Conservation (phyloP, 2,797 vertebrate genomes). For the Selene dorsalis region DNA sequence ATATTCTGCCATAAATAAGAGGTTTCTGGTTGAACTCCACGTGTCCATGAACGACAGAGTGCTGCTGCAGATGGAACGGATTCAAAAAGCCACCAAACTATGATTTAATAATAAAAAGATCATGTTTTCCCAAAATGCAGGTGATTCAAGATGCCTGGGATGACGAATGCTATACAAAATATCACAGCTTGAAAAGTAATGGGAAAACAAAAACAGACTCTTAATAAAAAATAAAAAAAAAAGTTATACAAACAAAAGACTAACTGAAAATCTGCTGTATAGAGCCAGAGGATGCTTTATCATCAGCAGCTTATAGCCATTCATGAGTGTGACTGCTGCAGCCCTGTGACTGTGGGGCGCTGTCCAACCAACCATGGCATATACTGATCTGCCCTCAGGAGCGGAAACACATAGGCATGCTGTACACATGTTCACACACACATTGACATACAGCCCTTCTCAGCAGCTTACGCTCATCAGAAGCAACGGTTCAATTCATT, state of each 20-base stretch:
- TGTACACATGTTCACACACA: constrained; percentile 43
- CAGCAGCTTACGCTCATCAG: not conserved
- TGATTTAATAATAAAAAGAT: not conserved
- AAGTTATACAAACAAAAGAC: not conserved
- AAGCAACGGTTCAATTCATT: constrained; percentile 15
- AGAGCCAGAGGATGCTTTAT: constrained; percentile 1
- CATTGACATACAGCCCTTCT: constrained; percentile 12
- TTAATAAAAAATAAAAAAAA: not conserved
- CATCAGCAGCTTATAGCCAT: constrained; percentile 14
- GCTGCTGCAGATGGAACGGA: not conserved
- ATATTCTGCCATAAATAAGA: not conserved
- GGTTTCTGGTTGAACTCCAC: not conserved
- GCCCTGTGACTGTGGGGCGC: constrained; percentile 36
- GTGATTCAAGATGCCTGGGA: constrained; percentile 5
- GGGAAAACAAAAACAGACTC: not conserved
- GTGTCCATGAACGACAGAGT: not conserved
- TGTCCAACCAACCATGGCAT: constrained; percentile 52
- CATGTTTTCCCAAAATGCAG: not conserved
- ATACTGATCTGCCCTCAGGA: constrained; percentile 54
- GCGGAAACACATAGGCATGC: constrained; percentile 25
- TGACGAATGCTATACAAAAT: constrained; percentile 10
- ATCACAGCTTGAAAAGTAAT: not conserved
- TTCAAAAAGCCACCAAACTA: not conserved
- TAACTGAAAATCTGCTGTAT: not conserved
- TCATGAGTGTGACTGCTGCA: constrained; percentile 29